A percentile compares a stretch with the other conserved stretches of the same genome.
Evolutionary conservation across 2,113 vertebrate genomes (phyloP).

Genomic region (Coptodon rendalli): DNA sequence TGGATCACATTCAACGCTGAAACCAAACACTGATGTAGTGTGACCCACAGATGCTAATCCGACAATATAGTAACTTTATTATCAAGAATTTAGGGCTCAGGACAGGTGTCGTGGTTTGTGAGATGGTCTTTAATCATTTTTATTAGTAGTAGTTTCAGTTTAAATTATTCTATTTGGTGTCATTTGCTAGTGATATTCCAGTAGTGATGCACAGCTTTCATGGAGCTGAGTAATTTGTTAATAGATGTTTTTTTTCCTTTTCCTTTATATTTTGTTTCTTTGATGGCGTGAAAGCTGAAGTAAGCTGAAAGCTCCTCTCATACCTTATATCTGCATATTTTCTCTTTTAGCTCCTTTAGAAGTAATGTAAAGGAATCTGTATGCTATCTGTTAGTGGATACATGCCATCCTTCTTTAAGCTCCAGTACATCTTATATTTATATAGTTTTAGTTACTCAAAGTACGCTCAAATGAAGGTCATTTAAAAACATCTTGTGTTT

Average conservation of each 20-base stretch:
- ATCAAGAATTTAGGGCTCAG: neutral
- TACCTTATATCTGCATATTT: neutral
- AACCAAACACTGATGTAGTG: neutral
- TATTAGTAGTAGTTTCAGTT: neutral
- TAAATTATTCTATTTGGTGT: neutral
- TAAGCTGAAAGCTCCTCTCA: neutral
- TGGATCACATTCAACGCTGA: rapidly evolving
- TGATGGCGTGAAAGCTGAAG: neutral
- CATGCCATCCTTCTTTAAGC: neutral
- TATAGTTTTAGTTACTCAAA: neutral
- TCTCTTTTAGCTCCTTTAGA: neutral
- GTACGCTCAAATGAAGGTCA: neutral
- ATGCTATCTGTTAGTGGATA: neutral
- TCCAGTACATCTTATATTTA: neutral
- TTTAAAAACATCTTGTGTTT: neutral
- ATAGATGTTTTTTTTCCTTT: neutral
- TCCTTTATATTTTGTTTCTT: neutral
- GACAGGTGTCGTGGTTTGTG: neutral
- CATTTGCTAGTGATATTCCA: neutral
- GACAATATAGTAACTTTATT: neutral
- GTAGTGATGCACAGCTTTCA: neutral
- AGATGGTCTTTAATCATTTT: neutral
- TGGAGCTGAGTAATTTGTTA: neutral
- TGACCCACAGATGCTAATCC: neutral
- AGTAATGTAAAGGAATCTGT: neutral